Percentiles rank a stretch among this genome's conserved stretches.
Evolutionary conservation across 2,113 vertebrate genomes (phyloP).

Genomic region (Hyla sarda): DNA sequence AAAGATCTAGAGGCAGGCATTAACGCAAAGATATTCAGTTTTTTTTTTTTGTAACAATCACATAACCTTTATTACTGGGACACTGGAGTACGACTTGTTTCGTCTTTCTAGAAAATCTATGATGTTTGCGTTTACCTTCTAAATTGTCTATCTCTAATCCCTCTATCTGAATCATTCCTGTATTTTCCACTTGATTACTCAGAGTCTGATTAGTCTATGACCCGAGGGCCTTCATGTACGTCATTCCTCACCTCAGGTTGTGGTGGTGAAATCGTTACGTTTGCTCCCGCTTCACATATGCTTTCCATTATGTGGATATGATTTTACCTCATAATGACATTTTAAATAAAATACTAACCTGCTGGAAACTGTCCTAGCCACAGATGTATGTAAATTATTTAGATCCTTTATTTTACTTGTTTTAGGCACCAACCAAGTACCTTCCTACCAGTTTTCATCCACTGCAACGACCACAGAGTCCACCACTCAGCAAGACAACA

Average conservation of each 20-base stretch:
- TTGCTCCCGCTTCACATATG: neutral
- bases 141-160: neutral
- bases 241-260: neutral
- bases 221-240: neutral
- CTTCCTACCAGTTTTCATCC: constrained; percentile 78
- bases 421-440: constrained; percentile 73
- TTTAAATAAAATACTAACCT: neutral
- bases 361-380: too few relatives aligned
- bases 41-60: neutral
- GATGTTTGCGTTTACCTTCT: neutral
- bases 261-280: neutral
- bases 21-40: neutral
- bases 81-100: neutral
- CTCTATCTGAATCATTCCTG: neutral
- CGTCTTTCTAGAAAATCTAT: too few relatives aligned
- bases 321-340: neutral
- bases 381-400: neutral
- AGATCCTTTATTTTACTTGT: constrained; percentile 60
- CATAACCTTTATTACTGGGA: neutral
- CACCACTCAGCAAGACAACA: constrained; percentile 75
- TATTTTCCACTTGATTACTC: neutral
- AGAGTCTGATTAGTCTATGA: neutral
- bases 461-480: constrained; percentile 75
- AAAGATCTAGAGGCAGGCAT: too few relatives aligned
- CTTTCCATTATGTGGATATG: neutral